Conservation (phyloP, 1,140 invertebrate genomes). For the Triops longicaudatus region DNA sequence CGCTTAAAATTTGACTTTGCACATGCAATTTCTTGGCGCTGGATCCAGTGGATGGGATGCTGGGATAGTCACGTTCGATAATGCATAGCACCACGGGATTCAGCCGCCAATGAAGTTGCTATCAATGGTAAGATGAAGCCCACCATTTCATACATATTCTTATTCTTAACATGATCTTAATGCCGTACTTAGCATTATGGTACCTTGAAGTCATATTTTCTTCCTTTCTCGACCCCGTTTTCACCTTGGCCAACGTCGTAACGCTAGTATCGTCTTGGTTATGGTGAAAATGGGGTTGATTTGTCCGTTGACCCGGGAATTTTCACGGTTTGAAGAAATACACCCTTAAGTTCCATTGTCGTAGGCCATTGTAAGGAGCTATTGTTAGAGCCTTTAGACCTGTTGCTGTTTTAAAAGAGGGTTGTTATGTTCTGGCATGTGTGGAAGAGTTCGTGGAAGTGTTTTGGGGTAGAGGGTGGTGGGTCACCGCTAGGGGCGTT, state of each 20-base stretch:
- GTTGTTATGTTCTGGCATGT: too few species aligned
- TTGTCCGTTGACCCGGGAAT: neutral
- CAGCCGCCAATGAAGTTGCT: conserved; percentile 28
- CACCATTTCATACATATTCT: too few species aligned
- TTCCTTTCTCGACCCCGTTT: neutral
- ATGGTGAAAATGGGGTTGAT: conserved; percentile 12
- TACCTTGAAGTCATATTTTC: neutral
- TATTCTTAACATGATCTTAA: too few species aligned
- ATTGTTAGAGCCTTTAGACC: neutral
- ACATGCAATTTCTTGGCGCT: conserved; percentile 32
- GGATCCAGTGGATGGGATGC: conserved; percentile 27
- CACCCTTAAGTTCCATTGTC: neutral
- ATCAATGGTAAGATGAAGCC: neutral
- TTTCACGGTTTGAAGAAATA: neutral
- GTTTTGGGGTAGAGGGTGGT: neutral
- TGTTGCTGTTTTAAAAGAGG: neutral
- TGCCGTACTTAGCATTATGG: neutral
- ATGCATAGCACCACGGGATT: conserved; percentile 32
- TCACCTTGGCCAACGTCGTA: conserved; percentile 6
- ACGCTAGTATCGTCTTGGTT: neutral
- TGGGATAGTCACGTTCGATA: conserved; percentile 21
- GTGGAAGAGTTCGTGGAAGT: neutral
- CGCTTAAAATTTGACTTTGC: neutral
- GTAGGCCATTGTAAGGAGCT: neutral
- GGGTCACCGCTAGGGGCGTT: neutral